These are phyloP conservation scores for Dicaeum eximium DNA, from an alignment of 2,113 vertebrate species.

Conservation along the genomic window DNA sequence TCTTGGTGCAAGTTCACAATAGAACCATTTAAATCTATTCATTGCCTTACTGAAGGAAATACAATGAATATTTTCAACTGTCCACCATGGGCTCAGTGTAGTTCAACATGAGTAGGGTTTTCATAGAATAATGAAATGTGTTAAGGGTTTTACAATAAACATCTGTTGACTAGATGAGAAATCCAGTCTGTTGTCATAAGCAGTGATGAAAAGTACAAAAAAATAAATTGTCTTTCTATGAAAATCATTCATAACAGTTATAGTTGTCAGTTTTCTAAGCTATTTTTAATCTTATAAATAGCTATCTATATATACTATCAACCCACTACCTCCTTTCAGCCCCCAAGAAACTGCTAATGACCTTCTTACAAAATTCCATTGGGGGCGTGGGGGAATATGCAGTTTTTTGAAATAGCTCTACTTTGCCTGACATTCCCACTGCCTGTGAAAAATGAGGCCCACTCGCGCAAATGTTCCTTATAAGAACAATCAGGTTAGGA, in stretches of 20 bases:
- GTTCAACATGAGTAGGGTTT: background rate
- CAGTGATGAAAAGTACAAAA: background rate
- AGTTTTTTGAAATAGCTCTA: slow-evolving; percentile 1
- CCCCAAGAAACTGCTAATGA: background rate
- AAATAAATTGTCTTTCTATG: background rate
- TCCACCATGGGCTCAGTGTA: background rate
- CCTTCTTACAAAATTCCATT: background rate
- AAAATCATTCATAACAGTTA: slow-evolving; percentile 15
- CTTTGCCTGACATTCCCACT: background rate
- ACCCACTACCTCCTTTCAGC: background rate
- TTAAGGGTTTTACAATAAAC: background rate
- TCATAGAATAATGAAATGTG: background rate
- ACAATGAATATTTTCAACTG: background rate
- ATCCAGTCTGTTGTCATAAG: background rate
- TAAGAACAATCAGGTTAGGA: slow-evolving; percentile 30
- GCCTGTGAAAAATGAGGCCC: slow-evolving; percentile 9
- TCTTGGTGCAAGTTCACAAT: background rate
- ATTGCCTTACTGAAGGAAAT: background rate
- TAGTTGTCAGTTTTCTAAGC: background rate
- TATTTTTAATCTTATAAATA: slow-evolving; percentile 20
- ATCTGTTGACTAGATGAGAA: background rate
- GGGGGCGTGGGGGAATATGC: background rate
- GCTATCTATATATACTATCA: background rate
- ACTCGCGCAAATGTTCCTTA: background rate
- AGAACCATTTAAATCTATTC: background rate